Evolutionary conservation across 2,797 vertebrate genomes (phyloP).

Genomic region (Taenioides sp.): DNA sequence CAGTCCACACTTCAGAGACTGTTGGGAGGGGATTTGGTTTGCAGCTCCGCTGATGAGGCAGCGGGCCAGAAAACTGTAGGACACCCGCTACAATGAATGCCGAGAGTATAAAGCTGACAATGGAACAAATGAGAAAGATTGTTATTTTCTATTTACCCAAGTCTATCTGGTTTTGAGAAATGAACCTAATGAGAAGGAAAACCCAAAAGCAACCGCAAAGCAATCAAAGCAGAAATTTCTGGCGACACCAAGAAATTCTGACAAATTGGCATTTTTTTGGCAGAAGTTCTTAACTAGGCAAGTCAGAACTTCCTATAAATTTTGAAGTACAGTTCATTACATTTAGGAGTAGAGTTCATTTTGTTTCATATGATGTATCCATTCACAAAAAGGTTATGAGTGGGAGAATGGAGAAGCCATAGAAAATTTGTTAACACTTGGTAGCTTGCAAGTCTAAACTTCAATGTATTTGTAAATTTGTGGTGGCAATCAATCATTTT

Average conservation of each 20-base stretch:
- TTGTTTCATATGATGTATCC: neutral
- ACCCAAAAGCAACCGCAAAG: neutral
- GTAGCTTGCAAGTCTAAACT: too few relatives aligned
- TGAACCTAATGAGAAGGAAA: slow-evolving; percentile 4
- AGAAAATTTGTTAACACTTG: too few relatives aligned
- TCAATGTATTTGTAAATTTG: too few relatives aligned
- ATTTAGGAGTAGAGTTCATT: neutral
- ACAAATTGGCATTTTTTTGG: slow-evolving; percentile 1
- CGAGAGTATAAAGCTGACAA: slow-evolving; percentile 7
- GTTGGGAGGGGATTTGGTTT: slow-evolving; percentile 29
- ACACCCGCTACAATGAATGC: slow-evolving; percentile 16
- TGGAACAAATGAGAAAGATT: slow-evolving; percentile 28
- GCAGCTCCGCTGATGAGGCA: slow-evolving; percentile 48
- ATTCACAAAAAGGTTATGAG: neutral
- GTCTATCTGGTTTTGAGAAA: slow-evolving; percentile 24
- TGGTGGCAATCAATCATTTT: too few relatives aligned
- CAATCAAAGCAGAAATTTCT: neutral
- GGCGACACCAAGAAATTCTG: neutral
- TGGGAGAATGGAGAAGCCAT: neutral
- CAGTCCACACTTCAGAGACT: slow-evolving; percentile 32
- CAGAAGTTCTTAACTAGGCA: neutral
- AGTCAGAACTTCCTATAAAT: neutral
- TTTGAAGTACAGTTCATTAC: neutral
- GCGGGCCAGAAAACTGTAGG: slow-evolving; percentile 20
- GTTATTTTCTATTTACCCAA: slow-evolving; percentile 20